Evolutionary conservation across 2,113 vertebrate species (phyloP).

Genomic region (Brachionichthys hirsutus): DNA sequence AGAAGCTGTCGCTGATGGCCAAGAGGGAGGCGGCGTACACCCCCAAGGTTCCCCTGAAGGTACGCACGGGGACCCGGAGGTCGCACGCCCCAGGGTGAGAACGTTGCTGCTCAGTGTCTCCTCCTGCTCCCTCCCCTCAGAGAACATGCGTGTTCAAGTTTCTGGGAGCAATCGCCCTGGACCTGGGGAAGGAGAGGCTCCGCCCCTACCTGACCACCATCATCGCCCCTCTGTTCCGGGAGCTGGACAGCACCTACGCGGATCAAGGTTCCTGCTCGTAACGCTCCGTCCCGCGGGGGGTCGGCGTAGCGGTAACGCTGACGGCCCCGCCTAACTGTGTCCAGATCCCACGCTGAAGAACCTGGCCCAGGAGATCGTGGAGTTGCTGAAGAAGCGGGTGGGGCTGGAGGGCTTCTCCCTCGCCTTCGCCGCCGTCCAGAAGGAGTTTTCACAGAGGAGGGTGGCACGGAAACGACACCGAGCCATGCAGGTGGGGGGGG

Average conservation of each 20-base stretch:
- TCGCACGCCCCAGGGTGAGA: not conserved
- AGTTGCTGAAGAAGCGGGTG: slow-evolving; percentile 89
- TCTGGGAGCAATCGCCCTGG: slow-evolving; percentile 88
- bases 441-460: slow-evolving; percentile 84
- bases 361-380: slow-evolving; percentile 93
- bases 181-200: slow-evolving; percentile 87
- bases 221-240: slow-evolving; percentile 87
- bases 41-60: slow-evolving; percentile 89
- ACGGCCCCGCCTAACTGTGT: no score
- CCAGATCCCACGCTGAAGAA: slow-evolving; percentile 92
- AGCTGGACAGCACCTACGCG: slow-evolving; percentile 94
- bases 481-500: slow-evolving; percentile 84
- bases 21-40: slow-evolving; percentile 89
- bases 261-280: slow-evolving; percentile 83
- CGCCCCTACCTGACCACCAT: slow-evolving; percentile 86
- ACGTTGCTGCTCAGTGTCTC: not conserved
- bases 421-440: slow-evolving; percentile 90
- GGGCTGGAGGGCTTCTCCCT: slow-evolving; percentile 89
- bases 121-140: slow-evolving; percentile 69
- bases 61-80: slow-evolving; percentile 25
- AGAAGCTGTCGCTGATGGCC: slow-evolving; percentile 84
- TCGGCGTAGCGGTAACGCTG: no score
- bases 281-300: not conserved
- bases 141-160: slow-evolving; percentile 96
- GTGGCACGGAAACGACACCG: slow-evolving; percentile 84